Base-by-base conservation (phyloP, 2,797 vertebrate genomes). In the Myotis findleyi region DNA sequence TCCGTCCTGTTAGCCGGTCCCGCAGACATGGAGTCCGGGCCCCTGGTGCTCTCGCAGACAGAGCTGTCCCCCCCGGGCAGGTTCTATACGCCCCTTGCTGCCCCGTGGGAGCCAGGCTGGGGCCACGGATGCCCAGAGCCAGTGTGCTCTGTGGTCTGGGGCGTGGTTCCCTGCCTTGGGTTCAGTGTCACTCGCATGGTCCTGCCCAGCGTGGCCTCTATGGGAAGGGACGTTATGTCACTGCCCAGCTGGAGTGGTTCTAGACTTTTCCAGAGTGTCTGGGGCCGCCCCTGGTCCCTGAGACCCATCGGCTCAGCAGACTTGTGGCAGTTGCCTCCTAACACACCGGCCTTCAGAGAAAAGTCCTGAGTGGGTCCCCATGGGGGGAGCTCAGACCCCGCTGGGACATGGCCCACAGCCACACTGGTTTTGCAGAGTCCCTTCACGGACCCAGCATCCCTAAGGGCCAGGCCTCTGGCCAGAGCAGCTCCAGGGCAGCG, bases 261-360 rank as follows among this genome's bases (percentile, higher is more conserved):
- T 89, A 59, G 75, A 73, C 18, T 55, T 82, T 77, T 49, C 64
- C 59, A 49, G 23, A 38, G 87, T 7, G 0, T 59, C 69, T 59
- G 51, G 44, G 69, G 33, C 36, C 17, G 1, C 10, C 6, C 25
- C 64, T 62, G 49, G 44, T 57, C 80, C 11, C 36, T 18, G 69
- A 8, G 5, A 57, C 5, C 30, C 41, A 12, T 6, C 20, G 6
- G 51, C 66, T 79, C 55, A 59, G 88, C 53, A 53, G 62, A 53
- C 27, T 23, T 0, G 1, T 11, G 30, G 44, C 5, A 2, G 23
- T 0, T 4, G 6, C 36, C n/a, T 64, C 27, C 30, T 51, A 11
- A 14, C 17, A 36, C 2, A 2, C 13, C 13, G 53, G 49, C 7
- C 49, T 33, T 47, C 68, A 27, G 64, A 51, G 79, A 14, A 12